Base-by-base conservation (phyloP, 2,888 invertebrate genomes). In the Eueremaeus valkanovi region DNA sequence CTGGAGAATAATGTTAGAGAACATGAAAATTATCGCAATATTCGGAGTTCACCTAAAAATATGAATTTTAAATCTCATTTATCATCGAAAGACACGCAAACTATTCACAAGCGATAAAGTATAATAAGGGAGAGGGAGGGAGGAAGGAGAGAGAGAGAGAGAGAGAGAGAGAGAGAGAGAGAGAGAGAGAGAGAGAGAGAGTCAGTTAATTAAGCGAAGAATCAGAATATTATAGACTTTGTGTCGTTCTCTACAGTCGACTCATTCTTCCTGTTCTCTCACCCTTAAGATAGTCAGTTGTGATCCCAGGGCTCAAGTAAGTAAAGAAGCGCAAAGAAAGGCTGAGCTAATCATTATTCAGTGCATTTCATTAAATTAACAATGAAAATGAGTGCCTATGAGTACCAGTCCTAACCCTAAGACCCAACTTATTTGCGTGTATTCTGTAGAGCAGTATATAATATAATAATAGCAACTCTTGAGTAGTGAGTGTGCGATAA, bases 331-430 rank as follows among this genome's bases (percentile, higher is more conserved):
- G 66, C 31, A 36, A 66, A 36, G 40, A 40, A 66, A 66, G 40
- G 66, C 66, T 66, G 66, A 66, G 66, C 66, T 66, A 66, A 66
- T 66, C 66, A 66, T 66, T 66, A 66, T 66, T 66, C 66, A 33
- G n/a, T 36, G 66, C 5, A 66, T 33, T 66, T 66, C 36, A 66
- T 66, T 66, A 36, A 36, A 66, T 66, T 66, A 66, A 66, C 33
- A 66, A 66, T 33, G 21, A 66, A n/a, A 36, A 66, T 33, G 40
- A 66, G n/a, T 33, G 21, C 66, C 29, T 31, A 61, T 45, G 36
- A 36, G 11, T 36, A 11, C 45, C 16, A 58, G 3, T 31, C 18
- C 61, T 61, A 61, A 33, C 61, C 31, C 21, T n/a, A 51, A 31
- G n/a, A 31, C 61, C 31, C 18, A 31, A 31, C 61, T 9, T 27